Conservation (phyloP, 2,888 invertebrate species). For the Sphinx pinastri region DNA sequence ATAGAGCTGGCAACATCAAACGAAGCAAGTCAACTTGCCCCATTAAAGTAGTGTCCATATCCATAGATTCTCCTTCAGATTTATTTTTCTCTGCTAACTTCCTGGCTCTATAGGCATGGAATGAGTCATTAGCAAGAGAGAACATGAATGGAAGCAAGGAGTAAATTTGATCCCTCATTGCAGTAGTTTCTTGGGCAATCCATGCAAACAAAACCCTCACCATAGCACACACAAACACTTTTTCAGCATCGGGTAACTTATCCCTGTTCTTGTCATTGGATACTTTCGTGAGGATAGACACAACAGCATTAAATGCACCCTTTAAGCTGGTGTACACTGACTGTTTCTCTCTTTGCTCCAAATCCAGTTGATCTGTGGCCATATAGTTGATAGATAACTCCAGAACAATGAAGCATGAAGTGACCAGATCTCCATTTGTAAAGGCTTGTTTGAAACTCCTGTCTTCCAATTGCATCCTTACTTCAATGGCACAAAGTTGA, state of each 20-base stretch:
- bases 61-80: slow-evolving; percentile 81
- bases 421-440: slow-evolving; percentile 90
- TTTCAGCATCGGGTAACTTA: slow-evolving; percentile 87
- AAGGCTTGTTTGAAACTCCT: slow-evolving; percentile 91
- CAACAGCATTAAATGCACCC: slow-evolving; percentile 93
- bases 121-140: slow-evolving; percentile 91
- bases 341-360: slow-evolving; percentile 95
- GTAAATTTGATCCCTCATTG: slow-evolving; percentile 93
- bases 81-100: slow-evolving; percentile 87
- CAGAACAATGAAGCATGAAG: slow-evolving; percentile 91
- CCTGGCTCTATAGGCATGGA: slow-evolving; percentile 88
- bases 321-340: slow-evolving; percentile 95
- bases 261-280: slow-evolving; percentile 90
- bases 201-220: slow-evolving; percentile 94
- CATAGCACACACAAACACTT: slow-evolving; percentile 92
- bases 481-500: slow-evolving; percentile 95
- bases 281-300: slow-evolving; percentile 88
- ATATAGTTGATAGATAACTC: slow-evolving; percentile 92
- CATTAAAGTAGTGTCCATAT: slow-evolving; percentile 70
- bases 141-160: slow-evolving; percentile 92
- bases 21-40: slow-evolving; percentile 89
- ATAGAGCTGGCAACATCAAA: slow-evolving; percentile 93
- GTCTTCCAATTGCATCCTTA: slow-evolving; percentile 96
- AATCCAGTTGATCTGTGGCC: slow-evolving; percentile 90
- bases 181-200: slow-evolving; percentile 95